Base-by-base conservation (phyloP, 2,113 vertebrate species). In the Ploceus nigricollis region DNA sequence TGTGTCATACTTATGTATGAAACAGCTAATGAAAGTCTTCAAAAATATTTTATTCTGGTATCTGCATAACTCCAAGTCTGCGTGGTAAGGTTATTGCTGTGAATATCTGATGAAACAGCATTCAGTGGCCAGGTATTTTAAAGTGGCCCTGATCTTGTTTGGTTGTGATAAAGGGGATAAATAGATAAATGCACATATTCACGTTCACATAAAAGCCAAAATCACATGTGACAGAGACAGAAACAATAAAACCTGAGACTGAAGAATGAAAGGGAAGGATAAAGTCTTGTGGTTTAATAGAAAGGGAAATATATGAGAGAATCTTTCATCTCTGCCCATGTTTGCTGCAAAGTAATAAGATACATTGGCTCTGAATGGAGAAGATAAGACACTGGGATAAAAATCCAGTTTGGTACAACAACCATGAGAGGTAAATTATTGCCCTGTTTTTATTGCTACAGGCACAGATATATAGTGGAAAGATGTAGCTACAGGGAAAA, bases 301-400 rank as follows among this genome's bases (percentile, higher is more conserved):
- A 48, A 87, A 89, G 51, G 94, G 81, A 94, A 98, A 97, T 95
- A 96, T 53, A 92, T 78, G 96, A 96, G 96, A 96, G 97, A 97
- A 97, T 97, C 92, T 97, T 96, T 97, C 96, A 97, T 97, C 96
- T 97, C 94, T 97, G 96, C 92, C 96, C 96, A 53, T 71, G 95
- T 95, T 97, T 97, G 93, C 94, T 97, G 96, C 94, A 96, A 95
- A 97, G 92, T 93, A 96, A 97, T 97, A 96, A 96, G 93, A 94
- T 93, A 89, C 44, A 58, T 80, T 96, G 95, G 87, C 91, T 97
- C 97, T 97, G 95, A 97, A 90, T 72, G 93, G 82, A 95, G 90
- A 82, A 95, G 97, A 97, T 98, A 98, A 97, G 97, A 93, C 82
- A 91, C 86, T 65, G 60, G 92, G 92, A 94, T 92, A 79, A 98